Conservation (phyloP, 2,888 invertebrate genomes). For the Aplocera efformata region DNA sequence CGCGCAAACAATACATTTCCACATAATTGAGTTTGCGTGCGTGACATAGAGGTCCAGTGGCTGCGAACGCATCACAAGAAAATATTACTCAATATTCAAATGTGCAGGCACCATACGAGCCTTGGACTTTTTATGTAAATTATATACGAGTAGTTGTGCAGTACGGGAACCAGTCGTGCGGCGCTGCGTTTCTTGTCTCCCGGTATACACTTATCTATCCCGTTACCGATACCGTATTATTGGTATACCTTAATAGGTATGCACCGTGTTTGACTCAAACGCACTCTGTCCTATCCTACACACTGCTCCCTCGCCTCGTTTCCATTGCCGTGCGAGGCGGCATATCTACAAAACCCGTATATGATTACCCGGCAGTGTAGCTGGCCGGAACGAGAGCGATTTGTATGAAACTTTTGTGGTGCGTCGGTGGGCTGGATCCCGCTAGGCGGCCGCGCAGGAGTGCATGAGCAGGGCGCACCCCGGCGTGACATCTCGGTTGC, state of each 20-base stretch:
- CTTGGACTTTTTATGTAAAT: conserved; percentile 18
- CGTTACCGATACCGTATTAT: conserved; percentile 40
- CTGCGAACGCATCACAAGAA: conserved; percentile 12
- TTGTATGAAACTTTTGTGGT: not conserved
- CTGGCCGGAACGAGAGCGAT: not conserved
- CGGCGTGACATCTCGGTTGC: too few species aligned
- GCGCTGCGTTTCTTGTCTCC: conserved; percentile 18
- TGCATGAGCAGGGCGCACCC: too few species aligned
- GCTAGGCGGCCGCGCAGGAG: conserved; percentile 1
- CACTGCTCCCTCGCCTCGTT: not conserved
- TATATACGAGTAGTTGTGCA: conserved; percentile 13
- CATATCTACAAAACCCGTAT: not conserved
- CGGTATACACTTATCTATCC: conserved; percentile 17
- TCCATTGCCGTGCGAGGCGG: not conserved
- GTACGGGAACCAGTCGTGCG: conserved; percentile 21
- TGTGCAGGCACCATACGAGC: conserved; percentile 13
- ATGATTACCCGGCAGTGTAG: not conserved
- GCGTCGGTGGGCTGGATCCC: conserved; percentile 3
- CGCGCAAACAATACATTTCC: conserved; percentile 11
- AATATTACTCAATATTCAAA: conserved; percentile 22
- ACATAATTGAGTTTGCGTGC: conserved; percentile 11
- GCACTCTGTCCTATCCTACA: not conserved
- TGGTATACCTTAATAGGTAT: conserved; percentile 27
- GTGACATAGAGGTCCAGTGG: conserved; percentile 9
- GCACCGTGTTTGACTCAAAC: conserved; percentile 21